Conservation (phyloP, 2,888 invertebrate genomes). For the Hymenopus coronatus region DNA sequence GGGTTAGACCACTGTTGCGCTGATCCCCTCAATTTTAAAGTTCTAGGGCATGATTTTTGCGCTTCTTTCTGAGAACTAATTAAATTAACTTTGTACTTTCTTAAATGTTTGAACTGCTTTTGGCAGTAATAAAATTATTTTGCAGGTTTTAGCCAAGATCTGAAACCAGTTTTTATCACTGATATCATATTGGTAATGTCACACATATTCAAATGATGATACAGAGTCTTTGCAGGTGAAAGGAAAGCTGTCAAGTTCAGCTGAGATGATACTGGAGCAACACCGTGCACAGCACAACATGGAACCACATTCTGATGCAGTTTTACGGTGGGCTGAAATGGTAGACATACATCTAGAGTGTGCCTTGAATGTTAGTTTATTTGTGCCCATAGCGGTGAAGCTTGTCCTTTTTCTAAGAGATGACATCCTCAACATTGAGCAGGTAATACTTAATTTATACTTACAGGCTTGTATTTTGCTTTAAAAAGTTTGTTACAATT, state of each 20-base stretch:
- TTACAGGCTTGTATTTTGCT: background rate
- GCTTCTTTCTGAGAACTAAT: too few relatives aligned
- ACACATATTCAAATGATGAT: background rate
- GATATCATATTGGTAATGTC: too few relatives aligned
- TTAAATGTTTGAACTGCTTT: too few relatives aligned
- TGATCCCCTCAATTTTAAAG: too few relatives aligned
- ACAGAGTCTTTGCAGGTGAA: slow-evolving; percentile 51
- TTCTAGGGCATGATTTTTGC: too few relatives aligned
- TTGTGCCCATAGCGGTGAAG: slow-evolving; percentile 70
- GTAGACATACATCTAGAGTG: slow-evolving; percentile 75
- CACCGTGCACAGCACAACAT: slow-evolving; percentile 93
- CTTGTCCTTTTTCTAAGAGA: slow-evolving; percentile 65
- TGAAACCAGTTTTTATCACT: too few relatives aligned
- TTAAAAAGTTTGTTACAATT: too few relatives aligned
- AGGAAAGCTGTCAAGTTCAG: slow-evolving; percentile 78
- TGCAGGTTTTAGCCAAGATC: too few relatives aligned
- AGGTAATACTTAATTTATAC: slow-evolving; percentile 41
- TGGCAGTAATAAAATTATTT: too few relatives aligned
- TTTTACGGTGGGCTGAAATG: slow-evolving; percentile 78
- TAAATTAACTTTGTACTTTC: too few relatives aligned
- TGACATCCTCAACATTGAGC: slow-evolving; percentile 58
- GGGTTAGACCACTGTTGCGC: too few relatives aligned
- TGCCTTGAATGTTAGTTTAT: slow-evolving; percentile 76
- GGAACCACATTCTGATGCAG: slow-evolving; percentile 60
- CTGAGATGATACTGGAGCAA: slow-evolving; percentile 83